A percentile compares a stretch with the other conserved stretches of the same genome.
These are phyloP conservation scores for Burhinus oedicnemus DNA, from an alignment of 2,113 vertebrate genomes.

Conservation along the genomic window DNA sequence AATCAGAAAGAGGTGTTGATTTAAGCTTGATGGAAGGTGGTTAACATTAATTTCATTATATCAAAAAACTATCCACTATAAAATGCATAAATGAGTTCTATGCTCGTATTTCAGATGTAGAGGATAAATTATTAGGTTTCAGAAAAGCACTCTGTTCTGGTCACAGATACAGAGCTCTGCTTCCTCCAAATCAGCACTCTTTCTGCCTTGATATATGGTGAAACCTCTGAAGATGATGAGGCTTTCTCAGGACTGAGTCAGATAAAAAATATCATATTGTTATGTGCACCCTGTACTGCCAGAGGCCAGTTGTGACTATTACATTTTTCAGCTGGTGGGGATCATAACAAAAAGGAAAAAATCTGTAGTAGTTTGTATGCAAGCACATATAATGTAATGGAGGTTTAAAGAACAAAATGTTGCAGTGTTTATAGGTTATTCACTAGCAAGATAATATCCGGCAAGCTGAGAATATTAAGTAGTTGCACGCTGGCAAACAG, in stretches of 20 bases:
- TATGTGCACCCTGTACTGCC: not conserved
- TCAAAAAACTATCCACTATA: not conserved
- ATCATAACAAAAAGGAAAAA: not conserved
- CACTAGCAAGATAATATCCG: not conserved
- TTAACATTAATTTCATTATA: not conserved
- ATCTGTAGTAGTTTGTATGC: not conserved
- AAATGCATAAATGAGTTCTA: not conserved
- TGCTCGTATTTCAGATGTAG: not conserved
- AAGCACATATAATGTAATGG: not conserved
- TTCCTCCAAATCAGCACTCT: not conserved
- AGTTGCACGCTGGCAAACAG: not conserved
- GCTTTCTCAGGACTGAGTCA: not conserved
- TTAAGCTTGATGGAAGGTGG: not conserved
- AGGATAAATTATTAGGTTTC: not conserved
- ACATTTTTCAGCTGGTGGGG: not conserved
- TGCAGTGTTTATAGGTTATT: not conserved
- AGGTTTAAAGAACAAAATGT: not conserved
- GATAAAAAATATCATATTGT: not conserved
- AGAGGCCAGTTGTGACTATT: fast-evolving
- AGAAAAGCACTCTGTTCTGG: not conserved
- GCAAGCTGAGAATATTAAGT: not conserved
- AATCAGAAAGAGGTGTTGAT: not conserved
- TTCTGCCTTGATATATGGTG: not conserved
- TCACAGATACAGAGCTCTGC: not conserved
- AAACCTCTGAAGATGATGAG: not conserved